Evolutionary conservation across 2,113 vertebrate species (phyloP), one percentile per base, ranked within the genome.

Genomic region (Sinocyclocheilus anshuiensis): DNA sequence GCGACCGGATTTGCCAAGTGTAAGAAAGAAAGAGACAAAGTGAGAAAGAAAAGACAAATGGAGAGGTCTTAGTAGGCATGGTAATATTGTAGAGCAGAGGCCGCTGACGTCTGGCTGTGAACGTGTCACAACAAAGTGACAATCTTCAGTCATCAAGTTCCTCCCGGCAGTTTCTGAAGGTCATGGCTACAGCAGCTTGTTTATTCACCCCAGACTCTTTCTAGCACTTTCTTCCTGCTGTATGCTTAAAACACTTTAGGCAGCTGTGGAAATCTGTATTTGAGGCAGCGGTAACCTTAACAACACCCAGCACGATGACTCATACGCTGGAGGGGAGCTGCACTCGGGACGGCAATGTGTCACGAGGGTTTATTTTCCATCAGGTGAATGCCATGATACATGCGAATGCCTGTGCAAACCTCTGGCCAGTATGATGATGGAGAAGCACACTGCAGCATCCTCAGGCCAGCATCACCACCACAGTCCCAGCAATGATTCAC

Each of bases 1-100:
- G 29, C 29, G 2, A 33, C 29, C 29, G 39, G 87, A 93, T 92
- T 92, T 91, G 79, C 22, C n/a, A 24, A 16, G 29, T 20, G 86
- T 89, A 89, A 84, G 76, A 42, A 50, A 69, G 36, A 74, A 42
- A 87, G 86, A 91, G 83, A 77, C 65, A 75, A 72, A 82, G 20
- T 82, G 84, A 88, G 59, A 86, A 77, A 83, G 50, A 45, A 79
- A 77, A 81, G 85, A 9, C 36, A 76, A 86, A 85, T 53, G 84
- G 63, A 61, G 36, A 63, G 12, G 22, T 78, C 48, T 77, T 55
- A 53, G 6, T n/a, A 42, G 4, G 71, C n/a, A 74, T 42, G 71
- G 36, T 74, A 42, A 76, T 39, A 39, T 50, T 76, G 42, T n/a
- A 24, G 5, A n/a, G 11, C 12, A 8, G 13, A 76, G 74, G 39